Percentiles rank a stretch among this genome's conserved stretches.
Conservation (phyloP, 2,797 vertebrate species). For the Crax fasciolata region DNA sequence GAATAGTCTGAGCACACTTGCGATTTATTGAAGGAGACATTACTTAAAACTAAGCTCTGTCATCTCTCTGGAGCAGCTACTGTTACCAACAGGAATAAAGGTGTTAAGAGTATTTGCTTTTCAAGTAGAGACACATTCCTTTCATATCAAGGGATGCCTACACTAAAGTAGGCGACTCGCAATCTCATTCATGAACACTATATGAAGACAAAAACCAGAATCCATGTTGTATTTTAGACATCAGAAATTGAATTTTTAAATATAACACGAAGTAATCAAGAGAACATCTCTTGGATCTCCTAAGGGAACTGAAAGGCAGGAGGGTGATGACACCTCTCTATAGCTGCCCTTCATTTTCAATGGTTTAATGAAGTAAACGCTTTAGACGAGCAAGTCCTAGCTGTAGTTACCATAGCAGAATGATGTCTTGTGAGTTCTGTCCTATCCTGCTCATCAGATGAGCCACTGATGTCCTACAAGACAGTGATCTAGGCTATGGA, state of each 20-base stretch:
- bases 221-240: background rate
- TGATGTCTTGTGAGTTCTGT: background rate
- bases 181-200: background rate
- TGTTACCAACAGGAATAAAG: background rate
- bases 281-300: background rate
- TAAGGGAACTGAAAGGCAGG: background rate
- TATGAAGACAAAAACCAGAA: background rate
- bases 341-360: background rate
- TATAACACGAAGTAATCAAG: background rate
- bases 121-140: background rate
- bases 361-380: background rate
- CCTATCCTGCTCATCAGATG: background rate
- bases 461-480: slow-evolving; percentile 9
- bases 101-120: background rate
- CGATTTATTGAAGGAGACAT: background rate
- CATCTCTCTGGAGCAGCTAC: background rate
- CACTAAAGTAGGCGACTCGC: background rate
- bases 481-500: background rate
- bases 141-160: background rate
- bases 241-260: background rate
- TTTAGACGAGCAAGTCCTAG: background rate
- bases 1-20: background rate
- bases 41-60: background rate
- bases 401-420: slow-evolving; percentile 6
- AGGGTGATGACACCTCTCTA: background rate